Evolutionary conservation across 2,113 vertebrate species (phyloP), one percentile per base, ranked within the genome.

Genomic region (Recurvirostra avosetta): DNA sequence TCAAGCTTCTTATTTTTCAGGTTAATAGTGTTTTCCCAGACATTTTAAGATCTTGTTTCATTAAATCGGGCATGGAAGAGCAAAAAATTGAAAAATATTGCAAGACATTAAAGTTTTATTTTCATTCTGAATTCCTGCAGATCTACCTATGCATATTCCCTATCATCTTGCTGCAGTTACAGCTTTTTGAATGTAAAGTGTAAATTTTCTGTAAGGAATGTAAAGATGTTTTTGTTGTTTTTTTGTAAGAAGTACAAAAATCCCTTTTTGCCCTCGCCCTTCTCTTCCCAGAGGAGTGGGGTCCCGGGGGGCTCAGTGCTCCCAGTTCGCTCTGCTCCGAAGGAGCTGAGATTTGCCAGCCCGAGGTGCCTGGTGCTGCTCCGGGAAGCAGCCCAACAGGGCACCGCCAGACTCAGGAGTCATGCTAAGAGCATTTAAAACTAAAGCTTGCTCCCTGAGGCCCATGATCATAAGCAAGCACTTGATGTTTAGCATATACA

Each of bases 1-100:
- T 90, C 79, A 95, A 96, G 85, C 96, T 90, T 63, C 91, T 94
- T 96, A 90, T 92, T 96, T 92, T 96, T 92, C 74, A 79, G 53
- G 90, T 96, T 95, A 94, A 82, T 92, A 73, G 55, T 88, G 77
- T 90, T 95, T 94, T 70, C 22, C 34, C 53, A 92, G 90, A 68
- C 70, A 61, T 79, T 96, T 86, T 82, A 90, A 93, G 81, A 82
- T 86, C 85, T 94, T 79, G 8, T 94, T 96, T 95, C 55, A 58
- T 87, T 88, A 92, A 91, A 82, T 78, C 70, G 85, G 68, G 47
- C 77, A 58, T 87, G 65, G 70, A 94, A 89, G 29, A 89, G 43
- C 29, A 63, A 92, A 96, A 93, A 77, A 52, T 13, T 34, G 32
- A 67, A 95, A 92, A 79, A 62, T 73, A 70, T n/a, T 86, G 47